These are phyloP conservation scores for Globia sparganii DNA, from an alignment of 2,888 invertebrate genomes.

Conservation along the genomic window DNA sequence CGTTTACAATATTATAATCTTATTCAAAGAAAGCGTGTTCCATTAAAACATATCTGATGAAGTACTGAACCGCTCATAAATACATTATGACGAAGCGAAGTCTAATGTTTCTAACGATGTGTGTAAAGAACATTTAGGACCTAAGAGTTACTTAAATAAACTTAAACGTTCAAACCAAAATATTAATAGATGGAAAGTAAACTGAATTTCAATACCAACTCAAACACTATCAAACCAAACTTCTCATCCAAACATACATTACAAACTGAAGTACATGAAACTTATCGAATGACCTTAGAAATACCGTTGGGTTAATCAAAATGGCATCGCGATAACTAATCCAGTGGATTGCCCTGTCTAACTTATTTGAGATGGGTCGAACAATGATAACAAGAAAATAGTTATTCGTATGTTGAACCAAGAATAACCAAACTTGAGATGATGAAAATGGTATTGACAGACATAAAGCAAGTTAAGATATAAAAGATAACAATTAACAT, in stretches of 20 bases:
- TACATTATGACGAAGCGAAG: neutral
- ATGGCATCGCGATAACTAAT: constrained; percentile 65
- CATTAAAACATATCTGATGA: neutral
- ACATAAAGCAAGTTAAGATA: neutral
- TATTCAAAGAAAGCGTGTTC: neutral
- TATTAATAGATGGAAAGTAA: constrained; percentile 1
- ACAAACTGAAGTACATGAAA: constrained; percentile 57
- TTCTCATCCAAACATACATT: constrained; percentile 51
- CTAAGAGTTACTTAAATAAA: neutral
- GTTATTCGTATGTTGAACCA: constrained; percentile 24
- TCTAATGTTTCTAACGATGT: neutral
- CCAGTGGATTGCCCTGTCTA: constrained; percentile 63
- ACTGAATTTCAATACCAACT: constrained; percentile 5
- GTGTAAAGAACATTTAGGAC: neutral
- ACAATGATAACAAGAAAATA: constrained; percentile 64
- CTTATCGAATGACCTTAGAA: constrained; percentile 52
- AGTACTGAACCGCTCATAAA: neutral
- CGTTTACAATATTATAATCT: neutral
- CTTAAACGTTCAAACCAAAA: neutral
- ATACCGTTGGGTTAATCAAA: constrained; percentile 63
- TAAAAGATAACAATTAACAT: neutral
- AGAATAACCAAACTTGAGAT: constrained; percentile 33
- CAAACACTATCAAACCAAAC: constrained; percentile 16
- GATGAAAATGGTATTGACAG: constrained; percentile 33
- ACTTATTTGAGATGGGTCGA: constrained; percentile 68